These are phyloP conservation scores for Pseudomyrmex concolor DNA, from an alignment of 1,140 invertebrate genomes.

Conservation along the genomic window DNA sequence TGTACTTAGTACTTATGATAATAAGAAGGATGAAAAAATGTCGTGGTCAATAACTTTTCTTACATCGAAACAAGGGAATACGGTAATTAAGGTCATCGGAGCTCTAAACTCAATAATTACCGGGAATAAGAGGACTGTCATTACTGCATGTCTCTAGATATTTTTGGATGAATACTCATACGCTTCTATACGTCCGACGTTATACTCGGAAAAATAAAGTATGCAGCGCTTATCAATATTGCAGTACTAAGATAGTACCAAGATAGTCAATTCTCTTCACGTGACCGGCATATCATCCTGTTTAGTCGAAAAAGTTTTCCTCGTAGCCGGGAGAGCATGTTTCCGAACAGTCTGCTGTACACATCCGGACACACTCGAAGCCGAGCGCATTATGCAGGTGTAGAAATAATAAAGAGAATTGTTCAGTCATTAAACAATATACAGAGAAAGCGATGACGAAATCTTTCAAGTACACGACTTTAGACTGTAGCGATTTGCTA, in stretches of 20 bases:
- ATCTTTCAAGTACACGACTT: too few relatives aligned
- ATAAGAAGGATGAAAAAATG: too few relatives aligned
- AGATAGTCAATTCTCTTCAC: background rate
- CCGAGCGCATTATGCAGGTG: constrained; percentile 23
- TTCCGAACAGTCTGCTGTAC: background rate
- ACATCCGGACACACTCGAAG: background rate
- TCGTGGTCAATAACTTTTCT: too few relatives aligned
- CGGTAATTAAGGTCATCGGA: too few relatives aligned
- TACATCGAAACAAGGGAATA: too few relatives aligned
- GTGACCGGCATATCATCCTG: background rate
- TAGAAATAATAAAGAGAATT: background rate
- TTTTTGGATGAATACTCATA: constrained; percentile 27
- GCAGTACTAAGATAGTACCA: constrained; percentile 43
- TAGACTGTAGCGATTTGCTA: too few relatives aligned
- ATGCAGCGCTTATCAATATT: constrained; percentile 30
- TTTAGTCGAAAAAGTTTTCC: constrained; percentile 16
- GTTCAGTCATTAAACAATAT: background rate
- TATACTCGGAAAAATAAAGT: background rate
- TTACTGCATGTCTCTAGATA: constrained; percentile 20
- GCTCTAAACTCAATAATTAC: too few relatives aligned
- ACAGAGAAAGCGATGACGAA: too few relatives aligned
- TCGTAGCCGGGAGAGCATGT: background rate
- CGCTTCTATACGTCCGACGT: background rate
- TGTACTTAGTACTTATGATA: too few relatives aligned
- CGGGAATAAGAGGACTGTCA: background rate